A percentile compares a stretch with the other conserved stretches of the same genome.
These are phyloP conservation scores for Hycleus cichorii DNA, from an alignment of 1,140 invertebrate species.

Conservation along the genomic window DNA sequence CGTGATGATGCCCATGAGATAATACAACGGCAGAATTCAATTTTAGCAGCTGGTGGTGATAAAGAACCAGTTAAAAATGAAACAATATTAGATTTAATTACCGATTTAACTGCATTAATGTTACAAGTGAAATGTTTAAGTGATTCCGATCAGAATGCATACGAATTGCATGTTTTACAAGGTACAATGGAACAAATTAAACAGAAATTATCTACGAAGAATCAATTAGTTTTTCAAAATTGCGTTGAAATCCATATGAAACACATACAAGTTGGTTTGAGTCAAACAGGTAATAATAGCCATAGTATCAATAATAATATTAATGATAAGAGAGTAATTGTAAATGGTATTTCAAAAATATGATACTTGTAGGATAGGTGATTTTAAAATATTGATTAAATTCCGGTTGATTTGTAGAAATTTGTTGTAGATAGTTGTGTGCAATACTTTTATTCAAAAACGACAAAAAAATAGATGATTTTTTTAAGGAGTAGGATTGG, in stretches of 20 bases:
- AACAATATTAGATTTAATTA: conserved; percentile 68
- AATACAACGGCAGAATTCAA: conserved; percentile 67
- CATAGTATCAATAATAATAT: neutral
- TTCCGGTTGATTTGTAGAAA: too few relatives aligned
- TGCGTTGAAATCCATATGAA: conserved; percentile 88
- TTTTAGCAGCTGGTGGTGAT: conserved; percentile 45
- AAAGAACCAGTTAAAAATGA: conserved; percentile 50
- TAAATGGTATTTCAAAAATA: conserved; percentile 8
- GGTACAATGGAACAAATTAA: conserved; percentile 87
- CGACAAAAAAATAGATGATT: too few relatives aligned
- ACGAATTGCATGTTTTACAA: conserved; percentile 87
- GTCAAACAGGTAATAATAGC: conserved; percentile 19
- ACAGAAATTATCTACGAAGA: conserved; percentile 65
- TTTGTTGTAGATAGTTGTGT: too few relatives aligned
- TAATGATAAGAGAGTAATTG: conserved; percentile 4
- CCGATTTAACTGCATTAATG: conserved; percentile 83
- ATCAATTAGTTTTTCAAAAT: conserved; percentile 81
- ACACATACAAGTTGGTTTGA: conserved; percentile 80
- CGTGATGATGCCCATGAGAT: conserved; percentile 74
- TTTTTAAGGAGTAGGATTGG: too few relatives aligned
- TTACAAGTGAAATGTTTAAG: conserved; percentile 88
- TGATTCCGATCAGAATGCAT: conserved; percentile 82
- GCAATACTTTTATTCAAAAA: too few relatives aligned
- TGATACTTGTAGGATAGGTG: neutral
- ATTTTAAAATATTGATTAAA: too few relatives aligned